Conservation (phyloP, 2,888 invertebrate genomes). For the Caenorhabditis angaria region DNA sequence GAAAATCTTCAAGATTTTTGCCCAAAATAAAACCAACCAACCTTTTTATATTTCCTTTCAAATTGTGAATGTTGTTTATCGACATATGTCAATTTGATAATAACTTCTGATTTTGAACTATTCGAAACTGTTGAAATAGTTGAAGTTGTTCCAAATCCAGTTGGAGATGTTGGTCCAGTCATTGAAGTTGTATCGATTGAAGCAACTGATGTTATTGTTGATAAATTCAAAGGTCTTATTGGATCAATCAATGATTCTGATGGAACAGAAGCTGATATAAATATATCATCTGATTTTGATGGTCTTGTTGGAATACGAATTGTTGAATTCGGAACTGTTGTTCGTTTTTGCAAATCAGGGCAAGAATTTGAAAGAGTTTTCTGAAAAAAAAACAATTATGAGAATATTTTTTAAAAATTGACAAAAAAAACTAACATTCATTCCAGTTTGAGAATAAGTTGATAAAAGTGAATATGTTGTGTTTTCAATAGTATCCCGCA, state of each 20-base stretch:
- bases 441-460: conserved; percentile 29
- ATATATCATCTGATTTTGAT: neutral
- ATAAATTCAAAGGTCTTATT: conserved; percentile 22
- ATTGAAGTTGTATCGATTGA: conserved; percentile 27
- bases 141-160: neutral
- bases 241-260: conserved; percentile 22
- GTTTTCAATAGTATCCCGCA: conserved; percentile 54
- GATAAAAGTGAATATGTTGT: conserved; percentile 43
- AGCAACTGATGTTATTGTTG: conserved; percentile 30
- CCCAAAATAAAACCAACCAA: conserved; percentile 12
- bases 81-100: conserved; percentile 35
- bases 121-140: conserved; percentile 11
- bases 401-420: neutral
- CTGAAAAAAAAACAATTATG: conserved; percentile 1
- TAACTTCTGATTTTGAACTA: conserved; percentile 27
- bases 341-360: conserved; percentile 38
- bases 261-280: conserved; percentile 39
- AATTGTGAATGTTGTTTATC: conserved; percentile 46
- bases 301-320: neutral
- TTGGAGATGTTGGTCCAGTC: conserved; percentile 14
- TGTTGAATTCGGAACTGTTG: neutral
- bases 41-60: conserved; percentile 51
- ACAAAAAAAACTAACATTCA: conserved; percentile 1
- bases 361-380: conserved; percentile 43
- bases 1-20: too few relatives aligned